A percentile compares a stretch with the other conserved stretches of the same genome.
phyloP scores from a whole-genome alignment of 2,113 vertebrate species.

The Excalfactoria chinensis region DNA sequence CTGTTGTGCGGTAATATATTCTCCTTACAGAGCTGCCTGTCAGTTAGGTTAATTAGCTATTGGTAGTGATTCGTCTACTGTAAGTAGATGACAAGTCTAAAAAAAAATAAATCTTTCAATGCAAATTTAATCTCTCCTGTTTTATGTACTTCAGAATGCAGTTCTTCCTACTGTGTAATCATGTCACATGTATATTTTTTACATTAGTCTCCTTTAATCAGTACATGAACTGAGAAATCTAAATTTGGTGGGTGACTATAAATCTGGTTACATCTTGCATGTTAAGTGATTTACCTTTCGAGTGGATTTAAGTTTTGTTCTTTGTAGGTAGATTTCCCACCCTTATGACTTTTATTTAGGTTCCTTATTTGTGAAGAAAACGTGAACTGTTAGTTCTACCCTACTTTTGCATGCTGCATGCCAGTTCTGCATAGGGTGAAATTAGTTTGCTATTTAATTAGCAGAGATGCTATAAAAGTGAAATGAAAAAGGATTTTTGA shows the following conservation, averaged over 20 bases:
- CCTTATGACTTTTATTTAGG: neutral
- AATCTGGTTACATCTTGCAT: neutral
- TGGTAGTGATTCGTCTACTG: slow-evolving; percentile 7
- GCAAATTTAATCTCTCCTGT: slow-evolving; percentile 4
- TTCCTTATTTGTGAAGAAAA: neutral
- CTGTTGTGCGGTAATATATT: neutral
- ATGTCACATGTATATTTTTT: neutral
- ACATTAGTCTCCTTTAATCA: neutral
- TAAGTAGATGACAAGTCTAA: neutral
- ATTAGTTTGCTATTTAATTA: neutral
- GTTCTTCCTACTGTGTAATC: neutral
- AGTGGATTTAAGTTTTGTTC: neutral
- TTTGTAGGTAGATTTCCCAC: neutral
- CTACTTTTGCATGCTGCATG: neutral
- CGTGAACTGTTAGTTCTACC: neutral
- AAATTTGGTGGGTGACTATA: neutral
- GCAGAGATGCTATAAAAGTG: neutral
- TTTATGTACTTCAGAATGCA: neutral
- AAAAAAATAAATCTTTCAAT: neutral
- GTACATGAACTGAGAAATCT: neutral
- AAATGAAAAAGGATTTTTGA: neutral
- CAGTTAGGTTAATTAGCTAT: neutral
- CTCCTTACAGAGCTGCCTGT: neutral
- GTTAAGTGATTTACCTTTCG: neutral
- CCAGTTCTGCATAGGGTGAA: neutral